phyloP scores from a whole-genome alignment of 2,888 invertebrate genomes.

The Eupithecia inturbata region DNA sequence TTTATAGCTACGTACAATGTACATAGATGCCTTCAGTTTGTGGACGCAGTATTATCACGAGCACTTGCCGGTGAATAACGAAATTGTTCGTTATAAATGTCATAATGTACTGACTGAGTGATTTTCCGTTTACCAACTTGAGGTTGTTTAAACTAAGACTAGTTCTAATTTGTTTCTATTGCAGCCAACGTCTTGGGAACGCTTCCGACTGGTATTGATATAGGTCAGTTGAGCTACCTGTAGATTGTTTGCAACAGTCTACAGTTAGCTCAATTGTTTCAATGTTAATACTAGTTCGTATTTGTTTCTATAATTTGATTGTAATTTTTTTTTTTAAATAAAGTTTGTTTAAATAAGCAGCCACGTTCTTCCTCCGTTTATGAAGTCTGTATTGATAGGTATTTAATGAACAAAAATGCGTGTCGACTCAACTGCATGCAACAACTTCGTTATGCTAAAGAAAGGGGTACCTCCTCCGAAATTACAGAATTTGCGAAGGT shows the following conservation, averaged over 20 bases:
- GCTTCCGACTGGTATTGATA: too few relatives aligned
- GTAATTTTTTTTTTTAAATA: too few relatives aligned
- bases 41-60: background rate
- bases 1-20: too few relatives aligned
- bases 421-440: conserved; percentile 13
- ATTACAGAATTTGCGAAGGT: conserved; percentile 64
- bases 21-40: too few relatives aligned
- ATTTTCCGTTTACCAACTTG: background rate
- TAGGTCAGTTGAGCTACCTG: too few relatives aligned
- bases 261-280: too few relatives aligned
- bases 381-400: background rate
- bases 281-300: too few relatives aligned
- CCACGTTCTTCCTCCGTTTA: background rate
- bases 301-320: too few relatives aligned
- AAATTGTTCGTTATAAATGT: background rate
- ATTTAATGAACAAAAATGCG: background rate
- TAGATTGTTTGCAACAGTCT: too few relatives aligned
- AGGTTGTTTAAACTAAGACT: too few relatives aligned
- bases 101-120: background rate
- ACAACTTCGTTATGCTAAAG: conserved; percentile 14
- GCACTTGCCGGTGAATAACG: background rate
- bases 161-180: too few relatives aligned
- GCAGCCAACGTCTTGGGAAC: too few relatives aligned
- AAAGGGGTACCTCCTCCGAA: conserved; percentile 31
- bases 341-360: background rate